These are phyloP conservation scores for Xiphias gladius DNA, from an alignment of 2,113 vertebrate genomes.

Conservation along the genomic window DNA sequence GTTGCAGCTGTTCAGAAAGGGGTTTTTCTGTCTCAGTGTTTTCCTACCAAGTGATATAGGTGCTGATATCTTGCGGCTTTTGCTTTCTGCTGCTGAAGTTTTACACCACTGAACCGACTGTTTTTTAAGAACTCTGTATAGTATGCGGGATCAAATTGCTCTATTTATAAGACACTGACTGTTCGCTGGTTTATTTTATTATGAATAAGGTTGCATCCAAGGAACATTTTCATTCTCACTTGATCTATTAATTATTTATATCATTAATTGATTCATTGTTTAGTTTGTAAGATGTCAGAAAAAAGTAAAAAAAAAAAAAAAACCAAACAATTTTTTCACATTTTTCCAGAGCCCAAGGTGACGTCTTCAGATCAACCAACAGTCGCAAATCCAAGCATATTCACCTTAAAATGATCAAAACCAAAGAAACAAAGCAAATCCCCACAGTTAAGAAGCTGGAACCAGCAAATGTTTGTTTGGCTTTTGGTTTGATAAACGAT, in stretches of 20 bases:
- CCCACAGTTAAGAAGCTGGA: neutral
- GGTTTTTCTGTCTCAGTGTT: slow-evolving; percentile 44
- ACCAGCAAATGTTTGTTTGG: neutral
- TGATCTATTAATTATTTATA: neutral
- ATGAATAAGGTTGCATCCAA: neutral
- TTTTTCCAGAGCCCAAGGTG: neutral
- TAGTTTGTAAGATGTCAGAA: neutral
- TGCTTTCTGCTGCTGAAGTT: slow-evolving; percentile 9
- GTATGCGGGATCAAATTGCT: neutral
- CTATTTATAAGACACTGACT: neutral
- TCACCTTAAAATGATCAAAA: neutral
- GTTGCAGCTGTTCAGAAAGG: slow-evolving; percentile 25
- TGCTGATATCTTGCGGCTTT: slow-evolving; percentile 48
- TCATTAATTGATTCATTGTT: neutral
- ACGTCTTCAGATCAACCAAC: neutral
- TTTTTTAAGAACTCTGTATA: slow-evolving; percentile 3
- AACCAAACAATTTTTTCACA: no score
- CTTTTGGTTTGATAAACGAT: neutral
- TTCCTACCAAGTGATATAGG: slow-evolving; percentile 30
- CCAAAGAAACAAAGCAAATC: neutral
- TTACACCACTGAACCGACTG: neutral
- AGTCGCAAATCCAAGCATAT: neutral
- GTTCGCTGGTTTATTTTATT: neutral
- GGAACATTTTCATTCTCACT: neutral
- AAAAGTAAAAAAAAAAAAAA: no score